Base-by-base conservation (phyloP, 2,888 invertebrate species). In the Drosophila quinaria region DNA sequence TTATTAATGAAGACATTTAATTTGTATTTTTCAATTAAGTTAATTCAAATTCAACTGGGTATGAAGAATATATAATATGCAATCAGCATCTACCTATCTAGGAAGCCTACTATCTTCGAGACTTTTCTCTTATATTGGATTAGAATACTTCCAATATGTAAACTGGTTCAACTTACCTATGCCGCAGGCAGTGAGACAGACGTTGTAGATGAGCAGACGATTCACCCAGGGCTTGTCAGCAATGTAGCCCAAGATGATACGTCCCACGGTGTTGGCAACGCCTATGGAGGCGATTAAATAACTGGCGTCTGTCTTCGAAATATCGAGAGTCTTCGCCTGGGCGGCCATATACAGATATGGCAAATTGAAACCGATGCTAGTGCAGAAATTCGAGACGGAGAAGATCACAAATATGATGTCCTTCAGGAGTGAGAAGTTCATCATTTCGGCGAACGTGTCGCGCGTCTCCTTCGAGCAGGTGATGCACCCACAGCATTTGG, bases 171-270 rank as follows among this genome's bases (percentile, higher is more conserved):
- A 91, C 96, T 95, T 93, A 96, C 97, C 95, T 80, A 98, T 91
- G 74, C 99, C 99, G 91, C 98, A 98, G 78, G 97, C 92, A 6
- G 97, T 96, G 76, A 99, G 95, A 88, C 97, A 97, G 70, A 95
- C 90, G 93, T 97, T 99, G 93, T 99, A 99, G 71, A 99, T 95
- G 90, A 95, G 94, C 66, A 99, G 94, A 63, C 99, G 95, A 93
- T 99, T 98, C 50, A 98, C 95, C 95, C 97, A 97, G 1, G 97
- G 95, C 92, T 97, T 97, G 92, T 98, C 98, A 22, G 97, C 96
- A 52, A 97, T 93, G 92, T 96, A 97, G 59, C 98, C 98, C 44
- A 98, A 94, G 61, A 97, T 93, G 63, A 98, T 96, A 84, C 98
- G 95, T 61, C 98, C 98, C n/a, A 97, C 90, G 9, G 98, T 97